Conservation (phyloP, 1,140 invertebrate genomes). For the Araneus ventricosus region DNA sequence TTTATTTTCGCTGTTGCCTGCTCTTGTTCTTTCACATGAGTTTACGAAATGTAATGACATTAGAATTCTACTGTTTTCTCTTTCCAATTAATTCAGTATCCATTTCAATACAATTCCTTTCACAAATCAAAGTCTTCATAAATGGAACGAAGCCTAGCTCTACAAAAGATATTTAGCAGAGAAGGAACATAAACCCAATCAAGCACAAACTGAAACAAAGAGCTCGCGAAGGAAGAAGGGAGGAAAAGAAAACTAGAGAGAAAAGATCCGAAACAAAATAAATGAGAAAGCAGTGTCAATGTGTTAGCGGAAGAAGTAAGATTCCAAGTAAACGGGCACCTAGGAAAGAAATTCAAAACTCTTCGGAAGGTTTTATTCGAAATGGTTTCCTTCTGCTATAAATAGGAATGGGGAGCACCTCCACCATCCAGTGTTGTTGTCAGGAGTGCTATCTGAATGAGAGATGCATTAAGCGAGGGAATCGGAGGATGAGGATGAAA, state of each 20-base stretch:
- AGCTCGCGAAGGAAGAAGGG: background rate
- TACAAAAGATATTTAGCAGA: no score
- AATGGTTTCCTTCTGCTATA: constrained; percentile 15
- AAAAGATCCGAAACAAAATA: background rate
- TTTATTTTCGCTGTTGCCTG: no score
- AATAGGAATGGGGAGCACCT: constrained; percentile 45
- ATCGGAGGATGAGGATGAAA: background rate
- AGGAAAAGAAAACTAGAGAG: background rate
- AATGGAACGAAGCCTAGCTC: no score
- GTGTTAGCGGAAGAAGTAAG: constrained; percentile 5
- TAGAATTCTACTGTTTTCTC: no score
- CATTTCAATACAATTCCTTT: no score
- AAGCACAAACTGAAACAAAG: background rate
- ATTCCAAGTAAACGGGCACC: background rate
- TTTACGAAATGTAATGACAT: no score
- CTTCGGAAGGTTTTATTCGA: constrained; percentile 14
- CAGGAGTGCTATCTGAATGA: constrained; percentile 31
- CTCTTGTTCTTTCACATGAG: no score
- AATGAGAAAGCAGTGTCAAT: background rate
- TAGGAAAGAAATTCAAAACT: background rate
- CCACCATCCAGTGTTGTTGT: background rate
- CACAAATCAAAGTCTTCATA: no score
- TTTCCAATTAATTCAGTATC: no score
- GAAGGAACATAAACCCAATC: background rate
- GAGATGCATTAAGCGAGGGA: constrained; percentile 40